Evolutionary conservation across 2,888 invertebrate species (phyloP), one percentile per base, ranked within the genome.

Genomic region (Drosophila formosana): DNA sequence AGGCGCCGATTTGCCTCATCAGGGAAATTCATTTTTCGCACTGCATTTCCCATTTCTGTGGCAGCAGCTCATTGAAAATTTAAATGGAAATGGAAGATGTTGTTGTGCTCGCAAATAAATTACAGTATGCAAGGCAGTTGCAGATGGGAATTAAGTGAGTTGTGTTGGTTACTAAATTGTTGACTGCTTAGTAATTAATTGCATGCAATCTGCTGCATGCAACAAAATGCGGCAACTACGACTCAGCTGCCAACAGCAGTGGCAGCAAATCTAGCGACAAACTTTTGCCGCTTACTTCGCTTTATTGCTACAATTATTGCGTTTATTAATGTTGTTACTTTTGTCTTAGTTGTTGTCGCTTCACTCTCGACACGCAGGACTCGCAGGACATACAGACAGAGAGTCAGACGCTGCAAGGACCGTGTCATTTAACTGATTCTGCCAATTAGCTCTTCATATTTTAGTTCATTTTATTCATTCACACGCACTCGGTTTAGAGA

Each of bases 391-490:
- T 28, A 30, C 30, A 6, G 28, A 28, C 28, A 32, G 18, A 23
- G 9, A 32, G 37, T 41, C 23, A 47, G 8, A n/a, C n/a, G 37
- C n/a, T 55, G 30, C 25, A 23, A 13, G 34, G 46, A 53, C 37
- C 77, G 78, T 77, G 77, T 34, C 67, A 37, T 60, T 63, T n/a
- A 66, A 41, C 66, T 77, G 74, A 77, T 78, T 77, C 62, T 46
- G 75, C 75, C 77, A 77, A 77, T 77, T 67, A 71, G 60, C 62
- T 45, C 13, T 62, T 43, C 47, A 52, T 49, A 94, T 89, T 93
- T 93, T 62, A 93, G 94, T 70, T 92, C 92, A 49, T 93, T 93
- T 53, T 45, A 34, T 34, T 56, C 45, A 56, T 13, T 30, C 41
- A 11, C 23, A 55, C 30, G 30, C 43, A n/a, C n/a, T 43, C 23